A percentile compares a stretch with the other conserved stretches of the same genome.
These are phyloP conservation scores for Leptarthrus brevirostris DNA, from an alignment of 2,888 invertebrate species.

Conservation along the genomic window DNA sequence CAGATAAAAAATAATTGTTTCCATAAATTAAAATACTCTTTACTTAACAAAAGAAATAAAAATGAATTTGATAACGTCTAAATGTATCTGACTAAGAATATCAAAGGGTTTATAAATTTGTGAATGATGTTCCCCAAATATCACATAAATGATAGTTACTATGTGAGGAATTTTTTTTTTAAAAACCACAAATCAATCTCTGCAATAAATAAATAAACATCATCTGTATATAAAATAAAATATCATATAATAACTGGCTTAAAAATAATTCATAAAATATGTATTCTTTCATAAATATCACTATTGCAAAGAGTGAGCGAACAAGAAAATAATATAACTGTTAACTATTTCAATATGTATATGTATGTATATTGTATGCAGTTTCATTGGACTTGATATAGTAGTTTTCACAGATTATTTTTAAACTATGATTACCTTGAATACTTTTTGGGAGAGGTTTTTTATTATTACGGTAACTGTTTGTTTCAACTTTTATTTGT, in stretches of 20 bases:
- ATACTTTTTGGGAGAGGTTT: slow-evolving; percentile 17
- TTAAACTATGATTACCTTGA: background rate
- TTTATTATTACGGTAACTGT: slow-evolving; percentile 35
- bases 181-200: slow-evolving; percentile 40
- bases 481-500: slow-evolving; percentile 18
- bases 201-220: slow-evolving; percentile 47
- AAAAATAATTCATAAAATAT: slow-evolving; percentile 47
- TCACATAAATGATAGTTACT: slow-evolving; percentile 1
- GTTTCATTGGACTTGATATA: slow-evolving; percentile 27
- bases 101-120: no score
- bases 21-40: no score
- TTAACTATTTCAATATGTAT: slow-evolving; percentile 40
- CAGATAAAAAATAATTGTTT: no score
- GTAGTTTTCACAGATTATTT: background rate
- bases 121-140: no score
- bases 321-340: slow-evolving; percentile 36
- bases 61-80: no score
- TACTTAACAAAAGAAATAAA: no score
- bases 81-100: no score
- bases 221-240: slow-evolving; percentile 43
- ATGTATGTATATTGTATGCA: slow-evolving; percentile 14
- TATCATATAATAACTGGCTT: slow-evolving; percentile 39
- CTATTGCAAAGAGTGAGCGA: slow-evolving; percentile 47
- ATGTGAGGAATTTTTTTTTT: slow-evolving; percentile 18
- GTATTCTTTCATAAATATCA: slow-evolving; percentile 42